These are phyloP conservation scores for Aplocera efformata DNA, from an alignment of 2,888 invertebrate genomes.

Conservation along the genomic window DNA sequence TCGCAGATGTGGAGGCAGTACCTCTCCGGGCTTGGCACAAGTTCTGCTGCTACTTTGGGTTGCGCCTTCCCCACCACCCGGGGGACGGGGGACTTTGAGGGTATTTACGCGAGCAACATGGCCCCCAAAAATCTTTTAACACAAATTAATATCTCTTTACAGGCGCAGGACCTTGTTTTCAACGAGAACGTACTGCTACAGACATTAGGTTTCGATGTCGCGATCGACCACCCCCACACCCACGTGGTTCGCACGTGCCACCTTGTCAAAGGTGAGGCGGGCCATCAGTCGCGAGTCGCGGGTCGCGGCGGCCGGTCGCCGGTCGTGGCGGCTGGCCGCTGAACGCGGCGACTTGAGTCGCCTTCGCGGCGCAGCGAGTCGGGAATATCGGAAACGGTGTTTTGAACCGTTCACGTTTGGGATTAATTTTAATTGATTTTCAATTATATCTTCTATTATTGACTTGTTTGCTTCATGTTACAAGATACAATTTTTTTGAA, in stretches of 20 bases:
- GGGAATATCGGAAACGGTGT: slow-evolving; percentile 11
- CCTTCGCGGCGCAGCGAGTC: slow-evolving; percentile 5
- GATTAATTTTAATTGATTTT: no score
- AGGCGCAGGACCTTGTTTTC: slow-evolving; percentile 96
- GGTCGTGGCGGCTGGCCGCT: background rate
- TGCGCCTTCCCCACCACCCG: no score
- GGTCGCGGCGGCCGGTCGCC: slow-evolving; percentile 17
- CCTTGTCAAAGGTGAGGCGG: slow-evolving; percentile 91
- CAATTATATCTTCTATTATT: no score
- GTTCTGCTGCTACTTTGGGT: no score
- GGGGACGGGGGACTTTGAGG: no score
- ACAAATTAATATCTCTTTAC: no score
- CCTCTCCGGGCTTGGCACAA: no score
- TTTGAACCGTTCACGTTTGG: background rate
- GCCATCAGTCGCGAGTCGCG: slow-evolving; percentile 34
- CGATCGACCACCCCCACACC: slow-evolving; percentile 98
- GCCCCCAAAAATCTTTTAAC: no score
- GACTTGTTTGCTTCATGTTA: no score
- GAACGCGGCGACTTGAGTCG: slow-evolving; percentile 2
- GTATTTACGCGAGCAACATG: no score
- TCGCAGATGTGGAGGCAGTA: no score
- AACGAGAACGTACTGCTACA: slow-evolving; percentile 98
- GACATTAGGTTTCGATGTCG: slow-evolving; percentile 98
- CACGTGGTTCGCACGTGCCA: slow-evolving; percentile 98
- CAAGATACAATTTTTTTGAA: no score